phyloP scores from a whole-genome alignment of 2,888 invertebrate genomes.

The Ophioninae sp. region DNA sequence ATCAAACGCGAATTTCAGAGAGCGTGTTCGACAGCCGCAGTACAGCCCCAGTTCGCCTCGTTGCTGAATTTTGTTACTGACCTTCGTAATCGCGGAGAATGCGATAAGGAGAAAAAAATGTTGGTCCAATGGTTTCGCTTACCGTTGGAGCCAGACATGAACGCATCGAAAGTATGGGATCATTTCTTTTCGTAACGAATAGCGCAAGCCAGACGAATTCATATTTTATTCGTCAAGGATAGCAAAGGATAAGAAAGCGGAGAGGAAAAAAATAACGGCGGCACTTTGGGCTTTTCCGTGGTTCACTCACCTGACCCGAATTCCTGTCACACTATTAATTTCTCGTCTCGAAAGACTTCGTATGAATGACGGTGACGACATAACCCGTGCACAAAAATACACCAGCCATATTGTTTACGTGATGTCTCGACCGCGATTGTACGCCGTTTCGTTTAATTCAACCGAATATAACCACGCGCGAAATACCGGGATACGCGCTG shows the following conservation, averaged over 20 bases:
- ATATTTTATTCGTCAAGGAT: not conserved
- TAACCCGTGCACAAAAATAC: constrained; percentile 74
- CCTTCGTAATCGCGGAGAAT: constrained; percentile 6
- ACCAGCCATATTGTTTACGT: constrained; percentile 78
- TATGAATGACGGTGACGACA: constrained; percentile 69
- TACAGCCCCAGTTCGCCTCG: not conserved
- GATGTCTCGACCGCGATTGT: constrained; percentile 41
- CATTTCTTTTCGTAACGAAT: constrained; percentile 1
- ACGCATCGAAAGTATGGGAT: not conserved
- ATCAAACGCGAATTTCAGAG: not conserved
- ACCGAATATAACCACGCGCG: constrained; percentile 1
- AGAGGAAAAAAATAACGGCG: constrained; percentile 1
- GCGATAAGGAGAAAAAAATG: not conserved
- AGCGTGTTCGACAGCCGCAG: not conserved
- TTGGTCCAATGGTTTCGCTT: not conserved
- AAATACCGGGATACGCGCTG: not conserved
- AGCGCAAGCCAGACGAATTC: not conserved
- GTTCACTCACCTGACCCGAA: constrained; percentile 54
- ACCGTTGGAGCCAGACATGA: not conserved
- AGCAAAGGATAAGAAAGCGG: not conserved
- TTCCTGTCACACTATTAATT: constrained; percentile 49
- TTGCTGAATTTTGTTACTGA: constrained; percentile 29
- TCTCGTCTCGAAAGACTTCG: constrained; percentile 58
- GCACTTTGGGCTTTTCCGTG: not conserved
- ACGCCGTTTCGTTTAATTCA: constrained; percentile 50